These are phyloP conservation scores for Pipistrellus nathusii DNA, from an alignment of 2,797 vertebrate species.

Conservation along the genomic window DNA sequence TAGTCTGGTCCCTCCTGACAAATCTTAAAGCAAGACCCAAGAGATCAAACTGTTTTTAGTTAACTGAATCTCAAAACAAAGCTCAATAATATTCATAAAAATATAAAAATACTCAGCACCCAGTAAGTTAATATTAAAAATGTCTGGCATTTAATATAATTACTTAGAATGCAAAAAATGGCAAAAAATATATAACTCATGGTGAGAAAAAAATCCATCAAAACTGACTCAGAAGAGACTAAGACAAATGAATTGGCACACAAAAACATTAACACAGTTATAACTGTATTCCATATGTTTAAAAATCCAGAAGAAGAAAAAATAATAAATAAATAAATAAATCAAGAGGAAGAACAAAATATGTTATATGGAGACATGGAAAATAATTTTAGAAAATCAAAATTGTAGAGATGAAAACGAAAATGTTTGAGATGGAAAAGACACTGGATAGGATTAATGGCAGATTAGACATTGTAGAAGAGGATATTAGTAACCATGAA, in stretches of 20 bases:
- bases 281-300: background rate
- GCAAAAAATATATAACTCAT: background rate
- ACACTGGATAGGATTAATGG: background rate
- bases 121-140: background rate
- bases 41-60: background rate
- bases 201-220: background rate
- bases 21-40: background rate
- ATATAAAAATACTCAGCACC: background rate
- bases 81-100: background rate
- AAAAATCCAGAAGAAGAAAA: background rate
- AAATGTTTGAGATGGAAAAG: background rate
- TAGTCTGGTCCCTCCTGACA: background rate
- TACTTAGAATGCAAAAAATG: background rate
- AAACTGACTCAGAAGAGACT: background rate
- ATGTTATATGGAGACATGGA: background rate
- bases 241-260: background rate
- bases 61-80: background rate
- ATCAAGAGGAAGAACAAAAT: background rate
- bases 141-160: background rate
- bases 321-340: background rate
- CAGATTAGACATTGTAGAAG: background rate
- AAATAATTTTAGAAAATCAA: conserved; percentile 5
- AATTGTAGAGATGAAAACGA: background rate
- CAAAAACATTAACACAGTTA: background rate
- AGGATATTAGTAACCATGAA: background rate